A percentile compares a stretch with the other conserved stretches of the same genome.
phyloP scores from a whole-genome alignment of 2,113 vertebrate genomes.

The Pteruthius melanotis region DNA sequence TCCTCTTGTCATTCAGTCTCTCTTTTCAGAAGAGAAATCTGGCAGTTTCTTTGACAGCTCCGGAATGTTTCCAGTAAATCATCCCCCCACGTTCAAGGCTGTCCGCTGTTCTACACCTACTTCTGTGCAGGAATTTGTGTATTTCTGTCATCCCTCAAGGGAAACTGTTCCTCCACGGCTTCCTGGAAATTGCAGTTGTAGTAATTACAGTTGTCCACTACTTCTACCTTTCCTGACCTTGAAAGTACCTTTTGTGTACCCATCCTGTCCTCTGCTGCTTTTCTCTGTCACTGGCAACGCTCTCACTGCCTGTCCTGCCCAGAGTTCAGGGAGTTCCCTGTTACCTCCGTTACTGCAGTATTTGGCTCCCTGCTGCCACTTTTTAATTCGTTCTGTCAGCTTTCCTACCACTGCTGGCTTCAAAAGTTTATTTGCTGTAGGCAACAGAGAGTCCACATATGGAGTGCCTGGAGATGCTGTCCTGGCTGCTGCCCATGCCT shows the following conservation, averaged over 20 bases:
- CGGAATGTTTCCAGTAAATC: constrained; percentile 12
- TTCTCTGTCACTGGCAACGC: neutral
- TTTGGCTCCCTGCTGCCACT: constrained; percentile 16
- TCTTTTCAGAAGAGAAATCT: neutral
- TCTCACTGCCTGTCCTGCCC: neutral
- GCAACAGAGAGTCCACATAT: constrained; percentile 56
- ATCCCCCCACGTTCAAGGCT: neutral
- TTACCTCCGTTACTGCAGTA: neutral
- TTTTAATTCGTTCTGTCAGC: constrained; percentile 59
- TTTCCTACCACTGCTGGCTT: constrained; percentile 58
- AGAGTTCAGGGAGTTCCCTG: constrained; percentile 30
- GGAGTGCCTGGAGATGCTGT: constrained; percentile 55
- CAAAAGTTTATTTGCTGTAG: constrained; percentile 64
- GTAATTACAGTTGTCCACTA: neutral
- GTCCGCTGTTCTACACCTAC: neutral
- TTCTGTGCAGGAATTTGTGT: neutral
- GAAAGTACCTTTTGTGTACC: neutral
- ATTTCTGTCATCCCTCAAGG: neutral
- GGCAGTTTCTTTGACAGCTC: constrained; percentile 20
- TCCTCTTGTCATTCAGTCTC: constrained; percentile 7
- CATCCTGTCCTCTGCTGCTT: neutral
- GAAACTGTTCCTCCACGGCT: neutral
- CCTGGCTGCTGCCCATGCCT: constrained; percentile 61
- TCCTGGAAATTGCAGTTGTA: neutral
- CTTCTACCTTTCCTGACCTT: neutral